These are phyloP conservation scores for Lepidurus arcticus DNA, from an alignment of 1,140 invertebrate species.

Conservation along the genomic window DNA sequence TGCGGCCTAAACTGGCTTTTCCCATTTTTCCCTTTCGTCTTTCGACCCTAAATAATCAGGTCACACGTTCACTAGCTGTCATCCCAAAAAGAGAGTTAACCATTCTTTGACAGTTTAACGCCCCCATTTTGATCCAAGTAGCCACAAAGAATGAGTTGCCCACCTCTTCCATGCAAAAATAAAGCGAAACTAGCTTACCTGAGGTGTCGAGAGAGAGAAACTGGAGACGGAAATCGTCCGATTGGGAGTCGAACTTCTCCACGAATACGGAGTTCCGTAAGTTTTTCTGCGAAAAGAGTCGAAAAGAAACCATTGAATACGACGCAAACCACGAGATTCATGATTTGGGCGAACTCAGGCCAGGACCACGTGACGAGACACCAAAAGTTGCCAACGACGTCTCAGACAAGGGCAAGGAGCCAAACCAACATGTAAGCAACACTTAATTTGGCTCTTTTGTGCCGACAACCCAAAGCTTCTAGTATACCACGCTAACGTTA, in stretches of 20 bases:
- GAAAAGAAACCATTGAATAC: not conserved
- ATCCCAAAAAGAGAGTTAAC: not conserved
- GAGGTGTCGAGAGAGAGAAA: not conserved
- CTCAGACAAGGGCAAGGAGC: too few species aligned
- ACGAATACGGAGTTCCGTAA: not conserved
- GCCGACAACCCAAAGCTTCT: too few species aligned
- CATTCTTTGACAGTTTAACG: not conserved
- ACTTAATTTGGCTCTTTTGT: too few species aligned
- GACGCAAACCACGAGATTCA: too few species aligned
- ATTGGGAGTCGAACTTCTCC: not conserved
- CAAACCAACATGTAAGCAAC: too few species aligned
- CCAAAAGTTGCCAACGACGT: too few species aligned
- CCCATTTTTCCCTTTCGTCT: not conserved
- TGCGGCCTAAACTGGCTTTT: not conserved
- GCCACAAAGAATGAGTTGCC: not conserved
- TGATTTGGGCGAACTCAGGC: too few species aligned
- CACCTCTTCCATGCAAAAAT: not conserved
- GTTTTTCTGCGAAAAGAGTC: not conserved
- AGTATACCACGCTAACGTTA: too few species aligned
- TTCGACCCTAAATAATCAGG: not conserved
- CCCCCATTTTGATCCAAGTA: not conserved
- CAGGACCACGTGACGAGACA: too few species aligned
- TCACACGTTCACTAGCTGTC: not conserved
- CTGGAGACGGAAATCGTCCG: not conserved
- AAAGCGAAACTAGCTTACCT: not conserved